Percentiles rank a stretch among this genome's conserved stretches.
These are phyloP conservation scores for Ips nitidus DNA, from an alignment of 1,140 invertebrate species.

Conservation along the genomic window DNA sequence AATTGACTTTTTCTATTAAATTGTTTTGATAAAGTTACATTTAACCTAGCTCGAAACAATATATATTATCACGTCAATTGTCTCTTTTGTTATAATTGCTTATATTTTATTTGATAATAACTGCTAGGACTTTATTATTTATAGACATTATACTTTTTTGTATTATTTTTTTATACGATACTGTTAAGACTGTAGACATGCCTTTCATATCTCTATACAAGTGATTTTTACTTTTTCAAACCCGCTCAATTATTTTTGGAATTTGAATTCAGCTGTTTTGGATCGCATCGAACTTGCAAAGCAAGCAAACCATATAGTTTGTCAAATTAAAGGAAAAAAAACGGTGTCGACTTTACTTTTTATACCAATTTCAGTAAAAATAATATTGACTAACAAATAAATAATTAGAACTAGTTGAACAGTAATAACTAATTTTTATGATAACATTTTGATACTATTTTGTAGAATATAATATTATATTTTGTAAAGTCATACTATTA, in stretches of 20 bases:
- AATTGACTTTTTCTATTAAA: conserved; percentile 1
- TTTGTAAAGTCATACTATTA: conserved; percentile 42
- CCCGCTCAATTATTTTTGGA: neutral
- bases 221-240: neutral
- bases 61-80: neutral
- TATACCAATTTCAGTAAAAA: neutral
- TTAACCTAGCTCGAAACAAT: neutral
- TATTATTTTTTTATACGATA: conserved; percentile 29
- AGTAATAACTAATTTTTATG: conserved; percentile 20
- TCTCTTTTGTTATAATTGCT: conserved; percentile 10
- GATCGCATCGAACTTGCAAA: neutral
- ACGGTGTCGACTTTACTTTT: neutral
- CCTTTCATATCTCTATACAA: conserved; percentile 10
- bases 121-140: conserved; percentile 22
- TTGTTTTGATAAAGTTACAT: neutral
- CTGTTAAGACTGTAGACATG: conserved; percentile 29
- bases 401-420: conserved; percentile 32
- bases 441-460: conserved; percentile 43
- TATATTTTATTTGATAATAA: conserved; percentile 5
- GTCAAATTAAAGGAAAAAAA: too few relatives aligned
- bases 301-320: too few relatives aligned
- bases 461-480: conserved; percentile 40
- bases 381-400: conserved; percentile 28
- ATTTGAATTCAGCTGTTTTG: neutral
- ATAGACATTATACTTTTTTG: conserved; percentile 23